Conservation (phyloP, 2,888 invertebrate genomes). For the Stratiomys singularior region DNA sequence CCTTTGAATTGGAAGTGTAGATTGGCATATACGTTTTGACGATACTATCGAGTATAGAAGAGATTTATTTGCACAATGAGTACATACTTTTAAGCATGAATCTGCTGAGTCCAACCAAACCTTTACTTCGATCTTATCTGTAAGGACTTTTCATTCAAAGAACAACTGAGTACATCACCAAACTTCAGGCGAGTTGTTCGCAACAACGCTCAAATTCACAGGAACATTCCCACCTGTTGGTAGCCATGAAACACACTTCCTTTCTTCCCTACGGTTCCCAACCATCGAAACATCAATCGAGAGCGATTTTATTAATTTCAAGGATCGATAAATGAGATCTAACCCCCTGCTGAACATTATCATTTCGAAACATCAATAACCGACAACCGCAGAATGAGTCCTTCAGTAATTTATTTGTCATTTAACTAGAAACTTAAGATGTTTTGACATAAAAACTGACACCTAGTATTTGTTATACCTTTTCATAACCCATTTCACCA, state of each 20-base stretch:
- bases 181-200: too few relatives aligned
- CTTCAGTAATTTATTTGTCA: constrained; percentile 30
- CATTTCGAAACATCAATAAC: constrained; percentile 27
- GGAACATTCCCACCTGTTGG: too few relatives aligned
- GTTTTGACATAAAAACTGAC: constrained; percentile 43
- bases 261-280: neutral
- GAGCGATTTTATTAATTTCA: neutral
- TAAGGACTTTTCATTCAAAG: too few relatives aligned
- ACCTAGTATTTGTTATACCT: constrained; percentile 25
- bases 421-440: constrained; percentile 41
- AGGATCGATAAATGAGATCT: constrained; percentile 10
- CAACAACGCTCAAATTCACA: too few relatives aligned
- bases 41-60: too few relatives aligned
- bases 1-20: too few relatives aligned
- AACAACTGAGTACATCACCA: too few relatives aligned
- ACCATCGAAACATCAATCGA: neutral
- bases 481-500: neutral
- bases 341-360: constrained; percentile 30
- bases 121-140: too few relatives aligned
- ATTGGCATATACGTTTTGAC: too few relatives aligned
- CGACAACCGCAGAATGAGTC: constrained; percentile 12
- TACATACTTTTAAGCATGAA: too few relatives aligned
- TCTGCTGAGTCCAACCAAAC: too few relatives aligned
- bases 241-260: neutral
- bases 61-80: too few relatives aligned